Evolutionary conservation across 2,797 vertebrate genomes (phyloP).

Genomic region (Fundulus diaphanus): DNA sequence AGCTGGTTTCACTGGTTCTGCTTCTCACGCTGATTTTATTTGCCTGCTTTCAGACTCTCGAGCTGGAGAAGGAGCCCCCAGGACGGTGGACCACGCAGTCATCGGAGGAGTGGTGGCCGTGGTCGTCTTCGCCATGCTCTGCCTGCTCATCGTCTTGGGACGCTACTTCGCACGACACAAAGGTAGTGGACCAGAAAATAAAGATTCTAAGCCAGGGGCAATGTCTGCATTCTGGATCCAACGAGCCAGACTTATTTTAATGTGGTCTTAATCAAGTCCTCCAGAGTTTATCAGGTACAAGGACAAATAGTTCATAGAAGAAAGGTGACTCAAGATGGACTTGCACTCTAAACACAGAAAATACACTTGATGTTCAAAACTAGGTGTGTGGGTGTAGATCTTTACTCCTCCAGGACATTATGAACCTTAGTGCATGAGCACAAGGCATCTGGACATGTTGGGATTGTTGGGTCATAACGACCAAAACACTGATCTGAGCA

Average conservation of each 20-base stretch:
- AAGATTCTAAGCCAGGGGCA: background rate
- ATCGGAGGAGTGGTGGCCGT: slow-evolving; percentile 98
- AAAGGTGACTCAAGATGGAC: background rate
- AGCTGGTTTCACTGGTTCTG: slow-evolving; percentile 6
- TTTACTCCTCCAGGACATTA: no score
- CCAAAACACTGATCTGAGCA: no score
- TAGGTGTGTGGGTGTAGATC: no score
- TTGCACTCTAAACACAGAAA: background rate
- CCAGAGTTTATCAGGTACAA: no score
- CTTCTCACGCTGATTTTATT: slow-evolving; percentile 9
- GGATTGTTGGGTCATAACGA: no score
- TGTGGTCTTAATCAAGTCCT: background rate
- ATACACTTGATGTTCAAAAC: background rate
- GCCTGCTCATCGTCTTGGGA: slow-evolving; percentile 96
- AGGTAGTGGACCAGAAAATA: slow-evolving; percentile 80
- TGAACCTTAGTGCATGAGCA: background rate
- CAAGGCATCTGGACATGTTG: background rate
- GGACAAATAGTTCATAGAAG: no score
- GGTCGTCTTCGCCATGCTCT: slow-evolving; percentile 98
- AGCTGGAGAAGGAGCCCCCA: slow-evolving; percentile 91
- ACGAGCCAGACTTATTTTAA: background rate
- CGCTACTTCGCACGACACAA: slow-evolving; percentile 99
- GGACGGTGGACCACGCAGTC: slow-evolving; percentile 95
- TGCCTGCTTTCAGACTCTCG: slow-evolving; percentile 87
- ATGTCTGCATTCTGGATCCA: background rate